Conservation (phyloP, 2,797 vertebrate genomes). For the Syndactyla subalaris region DNA sequence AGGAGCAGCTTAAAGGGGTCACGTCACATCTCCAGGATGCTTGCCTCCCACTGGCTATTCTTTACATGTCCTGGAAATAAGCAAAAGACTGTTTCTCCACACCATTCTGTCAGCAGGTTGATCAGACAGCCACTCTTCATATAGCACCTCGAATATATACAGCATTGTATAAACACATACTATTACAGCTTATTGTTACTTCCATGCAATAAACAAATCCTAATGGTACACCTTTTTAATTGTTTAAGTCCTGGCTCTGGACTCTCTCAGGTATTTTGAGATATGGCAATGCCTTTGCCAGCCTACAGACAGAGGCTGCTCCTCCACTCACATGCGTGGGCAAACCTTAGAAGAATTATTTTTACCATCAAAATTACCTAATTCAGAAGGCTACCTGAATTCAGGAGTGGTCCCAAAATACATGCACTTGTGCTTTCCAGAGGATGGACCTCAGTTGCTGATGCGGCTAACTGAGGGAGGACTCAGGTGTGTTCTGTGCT, state of each 20-base stretch:
- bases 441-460: neutral
- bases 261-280: neutral
- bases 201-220: neutral
- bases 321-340: accelerated
- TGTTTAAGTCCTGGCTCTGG: neutral
- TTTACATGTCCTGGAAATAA: neutral
- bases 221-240: neutral
- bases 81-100: neutral
- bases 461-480: neutral
- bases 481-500: neutral
- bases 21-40: accelerated
- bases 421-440: neutral
- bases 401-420: neutral
- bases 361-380: neutral
- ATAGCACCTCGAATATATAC: neutral
- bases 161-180: neutral
- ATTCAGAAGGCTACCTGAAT: neutral
- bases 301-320: neutral
- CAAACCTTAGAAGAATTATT: neutral
- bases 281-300: neutral
- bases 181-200: neutral
- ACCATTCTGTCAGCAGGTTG: neutral
- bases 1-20: neutral
- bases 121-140: neutral
- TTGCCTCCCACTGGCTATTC: neutral